These are phyloP conservation scores for Himalopsyche tibetana DNA, from an alignment of 2,888 invertebrate species.

Conservation along the genomic window DNA sequence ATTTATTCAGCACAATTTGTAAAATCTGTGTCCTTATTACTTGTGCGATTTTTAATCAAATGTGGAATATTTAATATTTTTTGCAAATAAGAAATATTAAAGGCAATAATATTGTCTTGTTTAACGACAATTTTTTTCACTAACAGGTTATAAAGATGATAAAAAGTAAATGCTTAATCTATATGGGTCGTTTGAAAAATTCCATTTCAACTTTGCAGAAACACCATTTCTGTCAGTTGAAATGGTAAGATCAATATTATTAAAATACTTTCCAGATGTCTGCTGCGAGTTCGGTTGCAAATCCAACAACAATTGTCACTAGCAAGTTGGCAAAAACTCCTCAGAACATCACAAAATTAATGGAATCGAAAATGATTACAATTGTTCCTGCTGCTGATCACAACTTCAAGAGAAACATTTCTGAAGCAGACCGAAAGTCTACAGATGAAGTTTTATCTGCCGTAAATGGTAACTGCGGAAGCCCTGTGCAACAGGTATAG, in stretches of 20 bases:
- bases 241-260: neutral
- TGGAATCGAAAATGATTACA: constrained; percentile 68
- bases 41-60: too few species aligned
- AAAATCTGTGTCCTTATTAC: too few species aligned
- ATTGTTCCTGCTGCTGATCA: constrained; percentile 62
- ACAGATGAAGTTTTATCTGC: neutral
- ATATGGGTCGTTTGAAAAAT: neutral
- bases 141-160: too few species aligned
- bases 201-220: too few species aligned
- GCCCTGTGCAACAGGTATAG: neutral
- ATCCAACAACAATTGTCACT: constrained; percentile 48
- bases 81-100: too few species aligned
- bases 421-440: neutral
- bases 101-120: too few species aligned
- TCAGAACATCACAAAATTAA: constrained; percentile 3
- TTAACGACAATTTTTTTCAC: too few species aligned
- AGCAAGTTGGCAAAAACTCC: neutral
- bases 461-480: constrained; percentile 14
- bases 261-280: constrained; percentile 46
- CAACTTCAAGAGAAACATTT: constrained; percentile 22
- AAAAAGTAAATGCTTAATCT: too few species aligned
- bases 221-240: too few species aligned
- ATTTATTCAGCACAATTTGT: too few species aligned
- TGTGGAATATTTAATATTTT: neutral
- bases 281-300: neutral